phyloP scores from a whole-genome alignment of 2,797 vertebrate species.

The Nannoperca australis region DNA sequence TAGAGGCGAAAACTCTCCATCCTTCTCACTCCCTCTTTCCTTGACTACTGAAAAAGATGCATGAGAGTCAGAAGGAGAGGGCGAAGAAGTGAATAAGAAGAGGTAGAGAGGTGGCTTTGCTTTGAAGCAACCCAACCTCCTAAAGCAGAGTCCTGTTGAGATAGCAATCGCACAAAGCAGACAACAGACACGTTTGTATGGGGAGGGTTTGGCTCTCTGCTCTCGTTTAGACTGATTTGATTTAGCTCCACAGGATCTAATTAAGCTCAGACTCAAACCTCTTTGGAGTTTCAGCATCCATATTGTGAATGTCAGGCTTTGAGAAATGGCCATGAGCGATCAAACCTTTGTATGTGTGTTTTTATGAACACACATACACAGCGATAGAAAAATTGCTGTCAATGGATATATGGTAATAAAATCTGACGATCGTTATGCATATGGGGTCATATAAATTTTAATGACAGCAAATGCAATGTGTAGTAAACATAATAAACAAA shows the following conservation, averaged over 20 bases:
- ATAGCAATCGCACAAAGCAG: slow-evolving; percentile 65
- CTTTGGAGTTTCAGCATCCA: slow-evolving; percentile 82
- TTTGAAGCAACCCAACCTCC: slow-evolving; percentile 52
- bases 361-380: slow-evolving; percentile 77
- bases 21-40: slow-evolving; percentile 54
- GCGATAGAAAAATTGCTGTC: slow-evolving; percentile 73
- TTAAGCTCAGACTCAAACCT: slow-evolving; percentile 82
- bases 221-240: slow-evolving; percentile 85
- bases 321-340: slow-evolving; percentile 81
- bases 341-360: slow-evolving; percentile 73
- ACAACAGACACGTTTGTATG: slow-evolving; percentile 62
- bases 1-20: slow-evolving; percentile 61
- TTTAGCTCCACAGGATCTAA: slow-evolving; percentile 86
- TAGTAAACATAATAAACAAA: slow-evolving; percentile 65
- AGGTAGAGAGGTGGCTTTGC: slow-evolving; percentile 54
- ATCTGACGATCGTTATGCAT: slow-evolving; percentile 54
- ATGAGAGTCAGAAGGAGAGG: slow-evolving; percentile 40
- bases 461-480: slow-evolving; percentile 61
- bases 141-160: slow-evolving; percentile 61
- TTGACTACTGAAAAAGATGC: slow-evolving; percentile 61
- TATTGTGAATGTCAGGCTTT: slow-evolving; percentile 84
- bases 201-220: slow-evolving; percentile 73
- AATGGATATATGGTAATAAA: slow-evolving; percentile 68
- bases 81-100: slow-evolving; percentile 43
- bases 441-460: slow-evolving; percentile 65